A percentile compares a stretch with the other conserved stretches of the same genome.
phyloP scores from a whole-genome alignment of 1,140 invertebrate species.

The Drosophila seguyi region DNA sequence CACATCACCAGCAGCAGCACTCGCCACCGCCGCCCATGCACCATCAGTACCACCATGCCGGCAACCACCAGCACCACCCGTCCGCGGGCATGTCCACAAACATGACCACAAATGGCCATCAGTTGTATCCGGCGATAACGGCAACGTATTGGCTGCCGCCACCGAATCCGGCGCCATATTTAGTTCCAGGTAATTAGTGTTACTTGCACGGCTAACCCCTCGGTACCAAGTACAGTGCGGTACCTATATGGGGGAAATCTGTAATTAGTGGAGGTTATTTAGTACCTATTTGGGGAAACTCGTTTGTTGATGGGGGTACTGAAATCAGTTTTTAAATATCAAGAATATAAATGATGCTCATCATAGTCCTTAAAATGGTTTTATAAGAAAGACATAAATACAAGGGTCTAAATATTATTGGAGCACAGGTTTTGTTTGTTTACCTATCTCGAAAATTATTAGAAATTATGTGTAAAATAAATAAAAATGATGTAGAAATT shows the following conservation, averaged over 20 bases:
- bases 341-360: neutral
- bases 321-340: neutral
- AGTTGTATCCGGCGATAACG: conserved; percentile 90
- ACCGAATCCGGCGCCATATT: conserved; percentile 90
- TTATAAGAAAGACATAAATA: neutral
- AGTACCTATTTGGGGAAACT: neutral
- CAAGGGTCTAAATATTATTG: too few relatives aligned
- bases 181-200: conserved; percentile 89
- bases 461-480: neutral
- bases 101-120: conserved; percentile 85
- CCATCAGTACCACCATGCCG: conserved; percentile 37
- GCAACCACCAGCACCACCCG: conserved; percentile 35
- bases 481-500: too few relatives aligned
- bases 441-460: too few relatives aligned
- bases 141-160: conserved; percentile 92
- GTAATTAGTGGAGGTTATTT: too few relatives aligned
- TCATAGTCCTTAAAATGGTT: neutral
- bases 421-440: too few relatives aligned
- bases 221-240: conserved; percentile 22
- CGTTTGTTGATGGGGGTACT: too few relatives aligned
- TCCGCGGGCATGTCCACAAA: conserved; percentile 64
- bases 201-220: conserved; percentile 56
- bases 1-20: conserved; percentile 54
- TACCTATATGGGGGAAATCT: neutral
- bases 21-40: conserved; percentile 37